These are phyloP conservation scores for Leptothorax acervorum DNA, from an alignment of 2,888 invertebrate species.

Conservation along the genomic window DNA sequence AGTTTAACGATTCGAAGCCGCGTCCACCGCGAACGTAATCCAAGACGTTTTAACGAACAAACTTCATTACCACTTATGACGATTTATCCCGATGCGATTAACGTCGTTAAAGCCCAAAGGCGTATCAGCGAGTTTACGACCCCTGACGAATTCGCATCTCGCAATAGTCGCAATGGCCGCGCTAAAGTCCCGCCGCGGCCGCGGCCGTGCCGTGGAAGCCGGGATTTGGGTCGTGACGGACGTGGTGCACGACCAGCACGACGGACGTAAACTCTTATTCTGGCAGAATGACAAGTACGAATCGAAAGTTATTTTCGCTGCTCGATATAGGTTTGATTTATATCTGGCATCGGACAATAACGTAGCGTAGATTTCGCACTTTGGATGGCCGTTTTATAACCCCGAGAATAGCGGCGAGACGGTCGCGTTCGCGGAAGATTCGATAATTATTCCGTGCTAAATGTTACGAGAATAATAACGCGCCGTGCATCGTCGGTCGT, in stretches of 20 bases:
- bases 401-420: slow-evolving; percentile 63
- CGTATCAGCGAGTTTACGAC: slow-evolving; percentile 74
- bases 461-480: slow-evolving; percentile 37
- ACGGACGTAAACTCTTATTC: slow-evolving; percentile 67
- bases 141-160: slow-evolving; percentile 74
- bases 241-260: slow-evolving; percentile 41
- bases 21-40: not conserved
- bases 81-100: slow-evolving; percentile 70
- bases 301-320: slow-evolving; percentile 73
- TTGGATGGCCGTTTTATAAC: slow-evolving; percentile 65
- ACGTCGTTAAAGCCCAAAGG: slow-evolving; percentile 70
- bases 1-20: not conserved
- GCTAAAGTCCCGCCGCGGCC: slow-evolving; percentile 29
- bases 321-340: slow-evolving; percentile 71
- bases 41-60: slow-evolving; percentile 46
- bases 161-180: slow-evolving; percentile 57
- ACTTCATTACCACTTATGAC: slow-evolving; percentile 68
- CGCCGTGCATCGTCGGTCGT: slow-evolving; percentile 26
- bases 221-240: slow-evolving; percentile 67
- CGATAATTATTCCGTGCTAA: slow-evolving; percentile 56
- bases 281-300: slow-evolving; percentile 73
- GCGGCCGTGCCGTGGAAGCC: slow-evolving; percentile 43
- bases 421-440: slow-evolving; percentile 60
- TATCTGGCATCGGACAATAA: slow-evolving; percentile 71
- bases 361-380: slow-evolving; percentile 50